Conservation (phyloP, 2,797 vertebrate species). For the Hydrolagus colliei region DNA sequence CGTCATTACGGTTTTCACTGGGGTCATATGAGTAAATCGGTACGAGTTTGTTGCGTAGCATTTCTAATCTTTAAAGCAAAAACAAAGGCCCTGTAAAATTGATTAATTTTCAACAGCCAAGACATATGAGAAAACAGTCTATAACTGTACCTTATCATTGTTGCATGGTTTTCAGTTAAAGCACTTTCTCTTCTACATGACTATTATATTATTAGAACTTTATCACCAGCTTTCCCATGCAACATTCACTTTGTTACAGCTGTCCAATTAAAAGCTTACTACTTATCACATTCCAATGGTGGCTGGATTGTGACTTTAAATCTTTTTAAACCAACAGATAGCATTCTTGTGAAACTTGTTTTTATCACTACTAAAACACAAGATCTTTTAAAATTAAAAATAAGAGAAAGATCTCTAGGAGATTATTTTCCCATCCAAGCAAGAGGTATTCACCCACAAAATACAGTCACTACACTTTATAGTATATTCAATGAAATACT, state of each 20-base stretch:
- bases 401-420: no score
- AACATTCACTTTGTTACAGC: neutral
- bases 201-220: neutral
- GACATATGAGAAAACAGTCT: neutral
- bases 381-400: no score
- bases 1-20: constrained; percentile 40
- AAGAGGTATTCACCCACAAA: no score
- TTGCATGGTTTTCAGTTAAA: constrained; percentile 9
- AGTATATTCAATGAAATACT: no score
- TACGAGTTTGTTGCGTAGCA: constrained; percentile 43
- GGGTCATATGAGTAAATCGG: constrained; percentile 44
- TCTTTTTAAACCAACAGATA: neutral
- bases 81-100: neutral
- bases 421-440: no score
- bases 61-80: constrained; percentile 46
- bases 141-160: constrained; percentile 3
- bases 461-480: no score
- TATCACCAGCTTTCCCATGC: neutral
- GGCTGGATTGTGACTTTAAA: neutral
- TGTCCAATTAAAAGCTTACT: constrained; percentile 8
- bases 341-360: neutral
- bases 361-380: neutral
- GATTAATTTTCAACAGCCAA: constrained; percentile 10
- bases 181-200: neutral
- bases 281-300: neutral